Base-by-base conservation (phyloP, 2,113 vertebrate genomes). In the Chloropsis cyanopogon region DNA sequence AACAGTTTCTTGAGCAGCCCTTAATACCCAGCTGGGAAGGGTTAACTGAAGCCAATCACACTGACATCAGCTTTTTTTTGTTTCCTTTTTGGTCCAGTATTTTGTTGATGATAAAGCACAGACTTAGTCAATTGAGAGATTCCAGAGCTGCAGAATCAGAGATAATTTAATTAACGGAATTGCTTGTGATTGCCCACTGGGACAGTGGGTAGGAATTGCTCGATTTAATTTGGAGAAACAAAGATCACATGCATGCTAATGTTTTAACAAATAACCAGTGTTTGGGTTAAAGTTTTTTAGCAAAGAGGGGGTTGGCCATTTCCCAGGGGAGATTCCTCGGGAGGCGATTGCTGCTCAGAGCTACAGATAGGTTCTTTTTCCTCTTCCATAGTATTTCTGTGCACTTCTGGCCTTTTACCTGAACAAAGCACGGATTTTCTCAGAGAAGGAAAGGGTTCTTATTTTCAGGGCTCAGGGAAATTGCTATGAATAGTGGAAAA, bases 121-220 rank as follows among this genome's bases (percentile, higher is more conserved):
- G 92, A 81, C 93, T 86, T 96, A 93, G 96, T 97, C 95, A 96
- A 97, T 97, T 97, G 97, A 97, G 96, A 96, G 95, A 97, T 97
- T 97, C 96, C 94, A 95, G 94, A 95, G 93, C 93, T 96, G 96
- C 94, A 96, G 95, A 97, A 97, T 97, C 94, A 93, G 96, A 97
- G 96, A 97, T 98, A 96, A 97, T 97, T 97, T 97, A 97, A 98
- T 97, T 98, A 98, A 97, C 88, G 65, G 94, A 95, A 95, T 97
- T 97, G 96, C 95, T 95, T 90, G 94, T 92, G 88, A 95, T 97
- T 96, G 94, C 79, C 97, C 96, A 91, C 90, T 95, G 97, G 97
- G 97, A 97, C 91, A 54, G 90, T 29, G 69, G 60, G 90, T 92
- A 93, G 94, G 93, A 96, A 96, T 97, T 96, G 95, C 97, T 97